These are phyloP conservation scores for Tetramorium alpestre DNA, from an alignment of 1,140 invertebrate species.

Conservation along the genomic window DNA sequence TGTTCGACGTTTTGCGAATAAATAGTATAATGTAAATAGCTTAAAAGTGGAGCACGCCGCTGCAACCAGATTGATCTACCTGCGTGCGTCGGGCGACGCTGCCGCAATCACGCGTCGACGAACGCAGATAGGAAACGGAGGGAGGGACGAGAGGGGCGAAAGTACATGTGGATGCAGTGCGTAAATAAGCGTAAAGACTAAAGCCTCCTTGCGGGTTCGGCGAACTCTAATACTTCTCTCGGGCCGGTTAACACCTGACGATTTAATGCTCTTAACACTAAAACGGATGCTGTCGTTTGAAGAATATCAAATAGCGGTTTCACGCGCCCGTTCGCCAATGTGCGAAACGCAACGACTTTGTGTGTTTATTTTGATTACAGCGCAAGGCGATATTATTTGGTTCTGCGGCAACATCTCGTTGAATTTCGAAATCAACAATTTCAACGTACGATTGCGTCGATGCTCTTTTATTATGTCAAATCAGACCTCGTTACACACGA, in stretches of 20 bases:
- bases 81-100: constrained; percentile 2
- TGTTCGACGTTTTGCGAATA: constrained; percentile 32
- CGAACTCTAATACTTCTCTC: constrained; percentile 52
- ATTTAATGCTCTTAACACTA: constrained; percentile 56
- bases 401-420: neutral
- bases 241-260: constrained; percentile 41
- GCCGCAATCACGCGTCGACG: constrained; percentile 16
- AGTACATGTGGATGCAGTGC: constrained; percentile 19
- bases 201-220: constrained; percentile 52
- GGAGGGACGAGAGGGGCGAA: neutral
- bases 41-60: neutral
- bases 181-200: constrained; percentile 56
- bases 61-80: constrained; percentile 26
- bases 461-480: neutral
- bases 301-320: neutral
- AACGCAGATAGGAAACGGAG: neutral
- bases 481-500: neutral
- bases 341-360: neutral
- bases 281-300: neutral
- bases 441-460: neutral
- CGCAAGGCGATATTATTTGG: neutral
- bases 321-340: neutral
- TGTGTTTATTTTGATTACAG: constrained; percentile 26
- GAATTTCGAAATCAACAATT: neutral
- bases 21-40: constrained; percentile 11